Evolutionary conservation across 2,888 invertebrate species (phyloP), one percentile per base, ranked within the genome.

Genomic region (Rhagonycha lutea): DNA sequence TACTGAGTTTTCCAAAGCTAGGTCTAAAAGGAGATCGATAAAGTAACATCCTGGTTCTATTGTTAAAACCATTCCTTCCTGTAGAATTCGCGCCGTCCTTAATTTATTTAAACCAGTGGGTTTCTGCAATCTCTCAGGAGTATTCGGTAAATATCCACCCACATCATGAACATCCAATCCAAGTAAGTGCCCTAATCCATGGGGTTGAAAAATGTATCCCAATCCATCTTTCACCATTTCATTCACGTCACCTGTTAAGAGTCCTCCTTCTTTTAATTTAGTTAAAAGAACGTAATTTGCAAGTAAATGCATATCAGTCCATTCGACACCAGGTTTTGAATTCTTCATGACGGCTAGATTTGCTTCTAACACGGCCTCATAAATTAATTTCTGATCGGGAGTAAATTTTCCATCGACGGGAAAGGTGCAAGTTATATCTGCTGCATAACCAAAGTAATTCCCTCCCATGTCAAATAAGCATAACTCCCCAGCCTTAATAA

Each of bases 11-110:
- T 89, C 90, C 70, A 96, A 87, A 0, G 98, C 98, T 67, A 91
- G 89, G 82, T 97, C 92, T 83, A 99, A 88, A 12, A 98, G 88
- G 83, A 89, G 89, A 81, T 94, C 93, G 84, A 98, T 96, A 85
- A 99, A 99, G 87, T 99, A 99, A 87, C 98, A 97, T 67, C 99
- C 99, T 0, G 99, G 99, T 86, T 99, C 99, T 12, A 99, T 92
- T 3, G 99, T 99, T 60, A 99, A 89, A 76, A 96, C 92, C 99
- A 99, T 99, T 81, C 94, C 92, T 12, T 93, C 89, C 78, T 90
- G 86, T 61, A 96, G 89, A 0, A 88, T 85, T 12, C 99, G 90
- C 0, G 96, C 95, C 1, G 96, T 98, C 79, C 99, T 91, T 80
- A 99, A 90, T 69, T 92, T 91, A 47, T 92, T 91, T 2, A 97